Conservation (phyloP, 1,140 invertebrate species). For the Drosophila yakuba region DNA sequence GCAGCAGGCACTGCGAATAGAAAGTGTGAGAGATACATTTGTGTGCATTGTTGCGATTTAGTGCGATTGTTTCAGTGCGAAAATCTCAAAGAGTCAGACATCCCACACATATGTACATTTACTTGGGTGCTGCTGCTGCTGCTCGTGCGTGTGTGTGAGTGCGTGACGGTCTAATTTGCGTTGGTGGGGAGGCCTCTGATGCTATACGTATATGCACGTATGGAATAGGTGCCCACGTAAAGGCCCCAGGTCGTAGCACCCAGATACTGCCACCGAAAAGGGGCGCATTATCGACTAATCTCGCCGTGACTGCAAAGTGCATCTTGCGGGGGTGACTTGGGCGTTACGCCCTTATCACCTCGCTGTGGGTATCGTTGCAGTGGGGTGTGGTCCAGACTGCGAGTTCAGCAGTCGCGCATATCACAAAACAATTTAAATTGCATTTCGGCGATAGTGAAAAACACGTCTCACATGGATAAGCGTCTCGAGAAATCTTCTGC, state of each 20-base stretch:
- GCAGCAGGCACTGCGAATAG: slow-evolving; percentile 25
- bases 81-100: slow-evolving; percentile 17
- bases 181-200: slow-evolving; percentile 36
- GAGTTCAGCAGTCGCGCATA: slow-evolving; percentile 9
- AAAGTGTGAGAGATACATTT: slow-evolving; percentile 38
- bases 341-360: slow-evolving; percentile 60
- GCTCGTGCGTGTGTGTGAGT: slow-evolving; percentile 12
- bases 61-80: slow-evolving; percentile 31
- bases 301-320: slow-evolving; percentile 1
- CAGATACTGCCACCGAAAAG: slow-evolving; percentile 22
- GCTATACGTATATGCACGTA: slow-evolving; percentile 15
- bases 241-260: slow-evolving; percentile 19
- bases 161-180: slow-evolving; percentile 31
- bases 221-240: slow-evolving; percentile 27
- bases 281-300: slow-evolving; percentile 28
- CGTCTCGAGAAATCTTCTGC: background rate
- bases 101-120: slow-evolving; percentile 23
- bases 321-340: slow-evolving; percentile 37
- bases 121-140: slow-evolving; percentile 6
- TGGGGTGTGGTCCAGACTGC: slow-evolving; percentile 71
- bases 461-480: slow-evolving; percentile 16
- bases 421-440: slow-evolving; percentile 25
- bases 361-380: slow-evolving; percentile 45
- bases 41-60: slow-evolving; percentile 26
- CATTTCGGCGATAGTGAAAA: background rate